Base-by-base conservation (phyloP, 2,888 invertebrate genomes). In the Hirtodrosophila duncani region DNA sequence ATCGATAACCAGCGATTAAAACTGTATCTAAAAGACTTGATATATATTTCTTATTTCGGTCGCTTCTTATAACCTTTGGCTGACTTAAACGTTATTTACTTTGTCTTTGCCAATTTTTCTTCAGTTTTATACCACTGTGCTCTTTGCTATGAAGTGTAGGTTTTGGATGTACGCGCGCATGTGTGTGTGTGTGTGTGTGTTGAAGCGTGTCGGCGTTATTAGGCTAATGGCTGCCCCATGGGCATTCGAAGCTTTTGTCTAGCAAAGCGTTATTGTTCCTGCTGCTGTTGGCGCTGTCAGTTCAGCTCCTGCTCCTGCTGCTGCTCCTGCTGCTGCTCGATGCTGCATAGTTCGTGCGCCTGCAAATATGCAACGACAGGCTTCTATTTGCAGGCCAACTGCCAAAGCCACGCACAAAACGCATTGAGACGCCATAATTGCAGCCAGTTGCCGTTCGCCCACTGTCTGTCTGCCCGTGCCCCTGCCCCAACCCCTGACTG, bases 361-460 rank as follows among this genome's bases (percentile, higher is more conserved):
- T 61, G 77, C 62, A 71, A 57, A 67, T 63, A 57, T 77, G 71
- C 77, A 67, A 16, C 36, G 48, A 58, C 68, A 46, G 58, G 53
- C 75, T 53, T 23, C 43, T n/a, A n/a, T n/a, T n/a, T n/a, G n/a
- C 70, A 52, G 63, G 51, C 60, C 53, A 67, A 60, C 71, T 75
- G 77, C 68, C 71, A 70, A 61, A 72, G 80, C 77, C 80, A 79
- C 80, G 75, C 70, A 78, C 79, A 57, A 57, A 78, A 70, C 71
- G 80, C 72, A 71, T 77, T 61, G 78, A 74, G 80, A 68, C 62
- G 56, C 74, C 74, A 74, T 74, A 80, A 74, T 80, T 80, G 81
- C 74, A 77, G 63, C 55, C 72, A 67, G 80, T 79, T 77, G 61
- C 58, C 51, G 60, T 49, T 67, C 42, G 31, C 29, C 26, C 31